Evolutionary conservation across 2,888 invertebrate species (phyloP).

Genomic region (Thumatha senex): DNA sequence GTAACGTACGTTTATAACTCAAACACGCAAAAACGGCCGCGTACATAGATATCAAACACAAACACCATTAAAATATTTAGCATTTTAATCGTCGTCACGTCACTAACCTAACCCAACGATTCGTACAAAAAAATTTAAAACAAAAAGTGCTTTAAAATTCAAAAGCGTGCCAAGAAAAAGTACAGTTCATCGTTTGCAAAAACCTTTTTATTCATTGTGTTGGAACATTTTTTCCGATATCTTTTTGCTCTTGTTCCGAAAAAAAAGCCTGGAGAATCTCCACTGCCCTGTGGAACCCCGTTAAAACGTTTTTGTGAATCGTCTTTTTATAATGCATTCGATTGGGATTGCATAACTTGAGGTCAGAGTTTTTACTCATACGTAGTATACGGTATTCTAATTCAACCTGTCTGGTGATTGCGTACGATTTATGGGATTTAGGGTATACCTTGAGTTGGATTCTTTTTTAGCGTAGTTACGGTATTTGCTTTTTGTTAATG

Average conservation of each 20-base stretch:
- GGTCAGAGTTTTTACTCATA: conserved; percentile 33
- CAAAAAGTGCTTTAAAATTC: conserved; percentile 35
- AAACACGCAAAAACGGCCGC: too few species aligned
- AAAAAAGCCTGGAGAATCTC: conserved; percentile 50
- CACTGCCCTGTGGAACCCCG: conserved; percentile 60
- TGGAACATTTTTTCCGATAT: conserved; percentile 49
- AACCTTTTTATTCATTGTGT: conserved; percentile 68
- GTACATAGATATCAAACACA: not conserved
- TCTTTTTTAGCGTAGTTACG: too few species aligned
- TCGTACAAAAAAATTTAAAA: conserved; percentile 44
- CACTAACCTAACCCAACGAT: conserved; percentile 60
- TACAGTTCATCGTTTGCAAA: conserved; percentile 71
- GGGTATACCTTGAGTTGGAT: too few species aligned
- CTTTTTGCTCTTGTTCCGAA: conserved; percentile 72
- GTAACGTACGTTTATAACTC: too few species aligned
- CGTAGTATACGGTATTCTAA: conserved; percentile 8
- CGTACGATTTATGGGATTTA: too few species aligned
- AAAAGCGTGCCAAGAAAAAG: conserved; percentile 78
- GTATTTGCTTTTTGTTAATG: too few species aligned
- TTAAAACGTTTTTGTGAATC: conserved; percentile 67
- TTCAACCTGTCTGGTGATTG: not conserved
- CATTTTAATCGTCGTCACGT: conserved; percentile 27
- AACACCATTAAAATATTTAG: conserved; percentile 16
- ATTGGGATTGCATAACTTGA: conserved; percentile 32
- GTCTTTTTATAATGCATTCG: conserved; percentile 36